Evolutionary conservation across 2,113 vertebrate genomes (phyloP).

Genomic region (Choloepus hoffmanni): DNA sequence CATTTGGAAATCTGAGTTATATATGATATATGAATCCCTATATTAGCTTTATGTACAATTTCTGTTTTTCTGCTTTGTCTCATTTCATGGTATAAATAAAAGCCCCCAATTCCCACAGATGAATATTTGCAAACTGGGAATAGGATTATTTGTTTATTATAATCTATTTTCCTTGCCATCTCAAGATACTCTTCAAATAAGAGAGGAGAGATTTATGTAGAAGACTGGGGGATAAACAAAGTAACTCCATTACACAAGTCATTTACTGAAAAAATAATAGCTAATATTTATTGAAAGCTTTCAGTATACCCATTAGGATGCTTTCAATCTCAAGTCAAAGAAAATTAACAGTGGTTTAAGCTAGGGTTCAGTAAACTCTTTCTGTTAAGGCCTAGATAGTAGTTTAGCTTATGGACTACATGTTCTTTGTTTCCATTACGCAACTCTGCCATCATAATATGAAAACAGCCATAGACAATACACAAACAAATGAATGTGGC

Average conservation of each 20-base stretch:
- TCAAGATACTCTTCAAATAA: not conserved
- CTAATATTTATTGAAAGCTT: not conserved
- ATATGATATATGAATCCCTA: not conserved
- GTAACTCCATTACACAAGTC: not conserved
- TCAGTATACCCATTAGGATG: not conserved
- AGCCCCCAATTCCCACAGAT: not conserved
- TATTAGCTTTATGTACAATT: not conserved
- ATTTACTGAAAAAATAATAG: not conserved
- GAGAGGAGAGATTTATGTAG: not conserved
- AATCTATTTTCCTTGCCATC: not conserved
- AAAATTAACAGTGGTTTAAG: not conserved
- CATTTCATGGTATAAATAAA: not conserved
- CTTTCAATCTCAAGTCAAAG: not conserved
- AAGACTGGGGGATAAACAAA: not conserved
- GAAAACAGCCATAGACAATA: too few relatives aligned
- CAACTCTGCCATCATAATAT: not conserved
- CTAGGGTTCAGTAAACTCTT: not conserved
- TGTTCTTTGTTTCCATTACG: not conserved
- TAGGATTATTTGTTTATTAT: not conserved
- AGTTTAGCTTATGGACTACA: not conserved
- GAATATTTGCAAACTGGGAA: not conserved
- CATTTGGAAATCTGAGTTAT: not conserved
- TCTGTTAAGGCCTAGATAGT: not conserved
- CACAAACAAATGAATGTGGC: not conserved
- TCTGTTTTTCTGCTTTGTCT: not conserved